Percentiles rank a stretch among this genome's conserved stretches.
Conservation (phyloP, 2,797 vertebrate genomes). For the Crossoptilon crossoptilon region DNA sequence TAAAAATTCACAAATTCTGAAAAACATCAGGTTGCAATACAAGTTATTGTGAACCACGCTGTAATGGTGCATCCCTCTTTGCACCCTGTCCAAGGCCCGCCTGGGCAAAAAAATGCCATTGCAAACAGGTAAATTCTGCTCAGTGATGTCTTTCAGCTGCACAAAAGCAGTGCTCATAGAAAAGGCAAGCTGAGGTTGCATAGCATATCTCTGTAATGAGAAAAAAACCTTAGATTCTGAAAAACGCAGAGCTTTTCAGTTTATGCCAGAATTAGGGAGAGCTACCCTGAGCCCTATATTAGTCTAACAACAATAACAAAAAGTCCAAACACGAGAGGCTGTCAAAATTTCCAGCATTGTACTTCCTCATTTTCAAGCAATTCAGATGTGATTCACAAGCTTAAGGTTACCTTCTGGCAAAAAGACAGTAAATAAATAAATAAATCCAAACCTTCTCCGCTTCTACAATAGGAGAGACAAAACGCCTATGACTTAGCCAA, state of each 20-base stretch:
- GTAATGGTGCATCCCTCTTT: accelerated
- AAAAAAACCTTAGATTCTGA: neutral
- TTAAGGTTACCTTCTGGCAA: neutral
- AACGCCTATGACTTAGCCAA: slow-evolving; percentile 35
- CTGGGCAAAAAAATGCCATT: neutral
- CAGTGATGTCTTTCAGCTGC: neutral
- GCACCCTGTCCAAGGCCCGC: too few relatives aligned
- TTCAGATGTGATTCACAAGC: neutral
- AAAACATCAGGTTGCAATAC: neutral
- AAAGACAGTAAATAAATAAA: neutral
- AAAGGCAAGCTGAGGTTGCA: neutral
- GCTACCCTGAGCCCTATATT: neutral
- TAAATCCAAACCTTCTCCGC: neutral
- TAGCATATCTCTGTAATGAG: accelerated
- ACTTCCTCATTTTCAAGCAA: neutral
- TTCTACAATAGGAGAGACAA: neutral
- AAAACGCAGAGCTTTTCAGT: neutral
- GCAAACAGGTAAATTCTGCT: neutral
- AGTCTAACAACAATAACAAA: neutral
- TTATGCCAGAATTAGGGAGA: neutral
- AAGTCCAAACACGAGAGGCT: neutral
- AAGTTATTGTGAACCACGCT: accelerated
- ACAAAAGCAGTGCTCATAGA: accelerated
- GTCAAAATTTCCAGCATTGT: neutral
- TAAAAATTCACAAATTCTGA: neutral